These are phyloP conservation scores for Sinopyrophorus schimmeli DNA, from an alignment of 2,888 invertebrate genomes.

Conservation along the genomic window DNA sequence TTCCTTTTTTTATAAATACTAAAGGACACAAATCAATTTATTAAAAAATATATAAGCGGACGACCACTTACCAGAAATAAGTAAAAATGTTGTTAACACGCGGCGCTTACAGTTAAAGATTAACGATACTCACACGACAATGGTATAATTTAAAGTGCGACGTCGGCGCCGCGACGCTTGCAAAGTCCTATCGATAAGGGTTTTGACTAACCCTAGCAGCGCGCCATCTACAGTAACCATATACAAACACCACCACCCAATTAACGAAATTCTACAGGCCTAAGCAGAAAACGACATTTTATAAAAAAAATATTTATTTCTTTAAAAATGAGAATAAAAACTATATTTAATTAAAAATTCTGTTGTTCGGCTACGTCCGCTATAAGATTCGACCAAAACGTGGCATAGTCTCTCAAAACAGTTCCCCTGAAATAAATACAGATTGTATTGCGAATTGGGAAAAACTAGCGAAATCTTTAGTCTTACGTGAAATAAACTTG, in stretches of 20 bases:
- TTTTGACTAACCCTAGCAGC: too few species aligned
- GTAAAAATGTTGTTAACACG: conserved; percentile 19
- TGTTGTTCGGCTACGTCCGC: conserved; percentile 54
- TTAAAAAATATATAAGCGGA: too few species aligned
- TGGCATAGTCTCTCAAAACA: conserved; percentile 72
- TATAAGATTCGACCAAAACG: conserved; percentile 73
- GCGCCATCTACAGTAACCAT: too few species aligned
- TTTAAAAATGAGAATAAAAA: not conserved
- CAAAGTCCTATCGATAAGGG: conserved; percentile 16
- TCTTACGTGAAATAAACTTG: conserved; percentile 83
- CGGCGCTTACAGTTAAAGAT: conserved; percentile 12
- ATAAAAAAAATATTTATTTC: conserved; percentile 1
- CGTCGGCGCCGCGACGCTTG: conserved; percentile 26
- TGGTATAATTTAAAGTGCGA: conserved; percentile 16
- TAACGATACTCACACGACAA: conserved; percentile 20
- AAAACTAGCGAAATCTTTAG: not conserved
- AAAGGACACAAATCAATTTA: too few species aligned
- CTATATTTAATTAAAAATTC: conserved; percentile 6
- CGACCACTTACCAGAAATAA: too few species aligned
- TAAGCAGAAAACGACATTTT: not conserved
- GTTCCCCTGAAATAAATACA: conserved; percentile 67
- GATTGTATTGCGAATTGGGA: not conserved
- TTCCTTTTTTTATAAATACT: too few species aligned
- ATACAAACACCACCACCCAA: too few species aligned
- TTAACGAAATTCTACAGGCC: too few species aligned